A percentile compares a stretch with the other conserved stretches of the same genome.
phyloP scores from a whole-genome alignment of 2,888 invertebrate genomes.

The Ophraella communa region DNA sequence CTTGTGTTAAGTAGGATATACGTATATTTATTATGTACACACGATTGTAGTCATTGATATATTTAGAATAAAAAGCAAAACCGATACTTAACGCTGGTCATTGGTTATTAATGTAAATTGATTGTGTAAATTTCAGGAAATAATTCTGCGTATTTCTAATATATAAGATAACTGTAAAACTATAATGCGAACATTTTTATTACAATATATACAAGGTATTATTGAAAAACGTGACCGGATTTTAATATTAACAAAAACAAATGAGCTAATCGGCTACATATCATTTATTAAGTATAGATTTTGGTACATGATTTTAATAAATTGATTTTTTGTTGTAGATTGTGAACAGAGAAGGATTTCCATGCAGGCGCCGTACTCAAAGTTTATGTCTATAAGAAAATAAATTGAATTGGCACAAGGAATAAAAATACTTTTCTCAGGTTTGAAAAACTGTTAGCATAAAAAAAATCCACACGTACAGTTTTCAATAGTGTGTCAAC shows the following conservation, averaged over 20 bases:
- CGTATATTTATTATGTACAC: conserved; percentile 4
- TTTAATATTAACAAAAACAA: not conserved
- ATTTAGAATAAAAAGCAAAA: conserved; percentile 7
- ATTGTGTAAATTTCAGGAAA: conserved; percentile 1
- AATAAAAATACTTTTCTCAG: too few relatives aligned
- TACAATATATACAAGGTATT: not conserved
- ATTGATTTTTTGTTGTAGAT: too few relatives aligned
- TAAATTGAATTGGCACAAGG: too few relatives aligned
- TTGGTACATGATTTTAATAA: too few relatives aligned
- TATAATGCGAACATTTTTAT: not conserved
- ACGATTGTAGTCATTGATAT: conserved; percentile 9
- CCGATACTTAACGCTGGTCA: not conserved
- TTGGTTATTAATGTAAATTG: conserved; percentile 9
- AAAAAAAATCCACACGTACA: too few relatives aligned
- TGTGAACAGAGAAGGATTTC: too few relatives aligned
- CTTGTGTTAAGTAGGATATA: conserved; percentile 7
- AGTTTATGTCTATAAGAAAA: too few relatives aligned
- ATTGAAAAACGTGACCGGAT: not conserved
- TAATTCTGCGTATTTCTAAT: not conserved
- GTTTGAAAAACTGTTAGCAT: too few relatives aligned
- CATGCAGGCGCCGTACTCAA: too few relatives aligned
- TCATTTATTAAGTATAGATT: too few relatives aligned
- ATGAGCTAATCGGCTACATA: not conserved
- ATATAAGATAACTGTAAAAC: not conserved
- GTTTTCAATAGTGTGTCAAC: too few relatives aligned